phyloP scores from a whole-genome alignment of 1,140 invertebrate species.

The Aphidius ervi region DNA sequence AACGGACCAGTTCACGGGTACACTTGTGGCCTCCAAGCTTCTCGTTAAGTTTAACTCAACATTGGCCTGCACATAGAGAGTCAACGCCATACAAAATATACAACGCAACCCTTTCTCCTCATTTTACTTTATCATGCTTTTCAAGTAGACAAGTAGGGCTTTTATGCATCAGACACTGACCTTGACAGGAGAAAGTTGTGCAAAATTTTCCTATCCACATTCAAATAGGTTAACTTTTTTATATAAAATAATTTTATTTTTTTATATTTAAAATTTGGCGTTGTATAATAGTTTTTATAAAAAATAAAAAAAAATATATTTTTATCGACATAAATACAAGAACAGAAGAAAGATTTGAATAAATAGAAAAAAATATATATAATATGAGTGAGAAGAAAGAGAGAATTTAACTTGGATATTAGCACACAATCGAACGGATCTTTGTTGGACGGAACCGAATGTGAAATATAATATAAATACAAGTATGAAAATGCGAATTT shows the following conservation, averaged over 20 bases:
- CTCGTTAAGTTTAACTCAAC: not conserved
- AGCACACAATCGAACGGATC: conserved; percentile 52
- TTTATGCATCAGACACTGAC: conserved; percentile 54
- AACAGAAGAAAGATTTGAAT: conserved; percentile 19
- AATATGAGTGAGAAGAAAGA: conserved; percentile 27
- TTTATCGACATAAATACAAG: not conserved
- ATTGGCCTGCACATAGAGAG: not conserved
- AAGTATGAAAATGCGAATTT: conserved; percentile 42
- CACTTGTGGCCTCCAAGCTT: not conserved
- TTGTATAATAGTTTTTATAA: not conserved
- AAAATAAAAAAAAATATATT: not conserved
- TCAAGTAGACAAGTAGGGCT: conserved; percentile 41
- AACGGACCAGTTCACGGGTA: conserved; percentile 19
- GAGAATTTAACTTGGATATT: conserved; percentile 41
- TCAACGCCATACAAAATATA: no score
- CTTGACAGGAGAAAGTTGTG: conserved; percentile 52
- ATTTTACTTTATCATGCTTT: conserved; percentile 36
- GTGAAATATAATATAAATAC: conserved; percentile 21
- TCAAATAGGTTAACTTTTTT: conserved; percentile 23
- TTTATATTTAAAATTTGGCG: conserved; percentile 3
- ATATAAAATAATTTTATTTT: not conserved
- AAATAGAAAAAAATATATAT: no score
- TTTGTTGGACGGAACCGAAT: conserved; percentile 12
- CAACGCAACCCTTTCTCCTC: conserved; percentile 13
- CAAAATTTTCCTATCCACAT: conserved; percentile 49